Percentiles rank a stretch among this genome's conserved stretches.
phyloP scores from a whole-genome alignment of 2,888 invertebrate genomes.

The Leistus spinibarbis region DNA sequence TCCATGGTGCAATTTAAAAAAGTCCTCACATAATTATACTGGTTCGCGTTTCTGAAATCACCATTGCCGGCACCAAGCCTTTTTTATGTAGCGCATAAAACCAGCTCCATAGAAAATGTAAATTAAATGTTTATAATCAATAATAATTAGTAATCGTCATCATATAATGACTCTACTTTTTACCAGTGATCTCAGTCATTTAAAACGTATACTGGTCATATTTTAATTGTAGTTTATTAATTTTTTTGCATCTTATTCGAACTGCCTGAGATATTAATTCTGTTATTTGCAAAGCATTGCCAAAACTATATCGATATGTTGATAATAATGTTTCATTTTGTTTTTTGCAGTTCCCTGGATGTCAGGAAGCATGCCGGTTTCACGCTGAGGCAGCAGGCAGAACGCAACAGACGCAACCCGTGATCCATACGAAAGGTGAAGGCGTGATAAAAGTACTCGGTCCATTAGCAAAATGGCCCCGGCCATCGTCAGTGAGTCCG shows the following conservation, averaged over 20 bases:
- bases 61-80: slow-evolving; percentile 45
- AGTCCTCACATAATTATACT: slow-evolving; percentile 48
- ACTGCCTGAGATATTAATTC: neutral
- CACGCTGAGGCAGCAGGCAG: slow-evolving; percentile 66
- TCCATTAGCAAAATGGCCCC: slow-evolving; percentile 69
- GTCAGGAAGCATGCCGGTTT: slow-evolving; percentile 74
- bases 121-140: slow-evolving; percentile 47
- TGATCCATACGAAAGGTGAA: slow-evolving; percentile 73
- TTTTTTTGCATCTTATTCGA: neutral
- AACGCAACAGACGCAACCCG: slow-evolving; percentile 69
- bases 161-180: neutral
- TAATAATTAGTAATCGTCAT: slow-evolving; percentile 48
- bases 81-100: slow-evolving; percentile 44
- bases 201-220: neutral
- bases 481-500: slow-evolving; percentile 63
- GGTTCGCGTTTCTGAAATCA: slow-evolving; percentile 49
- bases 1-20: slow-evolving; percentile 47
- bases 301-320: neutral
- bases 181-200: neutral
- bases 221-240: neutral
- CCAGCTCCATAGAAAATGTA: slow-evolving; percentile 45
- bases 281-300: neutral
- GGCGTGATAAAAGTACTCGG: slow-evolving; percentile 69
- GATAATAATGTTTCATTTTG: neutral
- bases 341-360: slow-evolving; percentile 74